Evolutionary conservation across 2,113 vertebrate species (phyloP).

Genomic region (Phoxinus phoxinus): DNA sequence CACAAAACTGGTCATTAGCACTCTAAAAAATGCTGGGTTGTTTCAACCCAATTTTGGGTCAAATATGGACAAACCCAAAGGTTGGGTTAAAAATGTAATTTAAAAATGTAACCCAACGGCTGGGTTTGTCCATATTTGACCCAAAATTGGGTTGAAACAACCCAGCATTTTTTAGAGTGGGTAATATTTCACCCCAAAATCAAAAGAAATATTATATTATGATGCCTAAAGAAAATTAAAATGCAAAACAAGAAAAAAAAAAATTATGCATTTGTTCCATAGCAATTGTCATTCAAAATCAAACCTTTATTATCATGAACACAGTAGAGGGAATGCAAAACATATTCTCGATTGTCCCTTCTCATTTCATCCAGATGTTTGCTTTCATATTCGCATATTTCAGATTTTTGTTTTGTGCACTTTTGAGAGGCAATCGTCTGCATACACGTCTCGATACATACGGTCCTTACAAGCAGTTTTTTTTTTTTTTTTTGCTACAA

Average conservation of each 20-base stretch:
- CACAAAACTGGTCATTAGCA: background rate
- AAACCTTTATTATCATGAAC: slow-evolving; percentile 56
- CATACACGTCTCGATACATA: slow-evolving; percentile 16
- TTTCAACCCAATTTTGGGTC: too few relatives aligned
- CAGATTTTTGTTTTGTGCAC: slow-evolving; percentile 9
- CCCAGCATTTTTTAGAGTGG: too few relatives aligned
- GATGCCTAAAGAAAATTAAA: background rate
- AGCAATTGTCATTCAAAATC: slow-evolving; percentile 43
- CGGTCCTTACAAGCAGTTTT: slow-evolving; percentile 26
- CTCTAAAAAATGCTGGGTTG: too few relatives aligned
- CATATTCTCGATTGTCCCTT: slow-evolving; percentile 46
- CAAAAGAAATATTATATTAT: background rate
- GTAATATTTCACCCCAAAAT: background rate
- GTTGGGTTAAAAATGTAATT: too few relatives aligned
- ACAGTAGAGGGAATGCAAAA: slow-evolving; percentile 54
- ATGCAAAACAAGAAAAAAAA: background rate
- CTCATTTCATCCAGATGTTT: slow-evolving; percentile 24
- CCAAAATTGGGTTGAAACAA: too few relatives aligned
- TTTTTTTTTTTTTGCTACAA: slow-evolving; percentile 44
- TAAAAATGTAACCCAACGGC: too few relatives aligned
- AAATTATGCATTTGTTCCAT: slow-evolving; percentile 8
- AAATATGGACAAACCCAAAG: too few relatives aligned
- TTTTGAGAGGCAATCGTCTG: background rate
- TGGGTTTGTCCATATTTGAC: too few relatives aligned
- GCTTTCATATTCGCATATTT: slow-evolving; percentile 36